These are phyloP conservation scores for Cantharis rufa DNA, from an alignment of 2,888 invertebrate species.

Conservation along the genomic window DNA sequence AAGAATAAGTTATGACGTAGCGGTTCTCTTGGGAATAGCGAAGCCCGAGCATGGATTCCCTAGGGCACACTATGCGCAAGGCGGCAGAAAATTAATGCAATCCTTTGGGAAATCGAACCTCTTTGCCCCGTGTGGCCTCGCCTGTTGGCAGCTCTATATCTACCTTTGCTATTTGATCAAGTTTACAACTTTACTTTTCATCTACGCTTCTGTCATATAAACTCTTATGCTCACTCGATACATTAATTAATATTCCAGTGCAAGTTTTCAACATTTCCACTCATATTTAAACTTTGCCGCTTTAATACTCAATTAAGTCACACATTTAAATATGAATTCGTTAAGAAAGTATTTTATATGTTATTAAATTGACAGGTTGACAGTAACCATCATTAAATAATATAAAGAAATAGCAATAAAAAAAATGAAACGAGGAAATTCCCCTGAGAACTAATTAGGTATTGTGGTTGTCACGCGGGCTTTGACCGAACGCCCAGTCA, in stretches of 20 bases:
- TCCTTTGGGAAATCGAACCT: constrained; percentile 69
- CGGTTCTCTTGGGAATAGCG: constrained; percentile 47
- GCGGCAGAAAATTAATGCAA: constrained; percentile 78
- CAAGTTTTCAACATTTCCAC: not conserved
- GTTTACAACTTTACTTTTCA: constrained; percentile 36
- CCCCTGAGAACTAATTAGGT: constrained; percentile 42
- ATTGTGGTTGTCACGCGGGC: constrained; percentile 42
- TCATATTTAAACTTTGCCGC: not conserved
- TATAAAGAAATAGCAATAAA: constrained; percentile 33
- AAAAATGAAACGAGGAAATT: constrained; percentile 33
- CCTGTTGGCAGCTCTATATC: constrained; percentile 48
- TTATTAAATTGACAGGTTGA: constrained; percentile 25
- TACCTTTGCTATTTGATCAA: constrained; percentile 45
- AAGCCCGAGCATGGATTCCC: constrained; percentile 57
- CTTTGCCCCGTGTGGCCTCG: constrained; percentile 54
- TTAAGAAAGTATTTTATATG: constrained; percentile 2
- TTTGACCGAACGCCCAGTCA: constrained; percentile 35
- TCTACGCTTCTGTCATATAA: constrained; percentile 18
- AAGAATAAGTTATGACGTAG: constrained; percentile 56
- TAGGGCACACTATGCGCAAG: constrained; percentile 73
- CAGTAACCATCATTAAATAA: constrained; percentile 28
- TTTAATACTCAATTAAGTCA: not conserved
- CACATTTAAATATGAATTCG: not conserved
- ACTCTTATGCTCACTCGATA: not conserved
- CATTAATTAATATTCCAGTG: not conserved